Base-by-base conservation (phyloP, 2,797 vertebrate genomes). In the Xenopus petersii region DNA sequence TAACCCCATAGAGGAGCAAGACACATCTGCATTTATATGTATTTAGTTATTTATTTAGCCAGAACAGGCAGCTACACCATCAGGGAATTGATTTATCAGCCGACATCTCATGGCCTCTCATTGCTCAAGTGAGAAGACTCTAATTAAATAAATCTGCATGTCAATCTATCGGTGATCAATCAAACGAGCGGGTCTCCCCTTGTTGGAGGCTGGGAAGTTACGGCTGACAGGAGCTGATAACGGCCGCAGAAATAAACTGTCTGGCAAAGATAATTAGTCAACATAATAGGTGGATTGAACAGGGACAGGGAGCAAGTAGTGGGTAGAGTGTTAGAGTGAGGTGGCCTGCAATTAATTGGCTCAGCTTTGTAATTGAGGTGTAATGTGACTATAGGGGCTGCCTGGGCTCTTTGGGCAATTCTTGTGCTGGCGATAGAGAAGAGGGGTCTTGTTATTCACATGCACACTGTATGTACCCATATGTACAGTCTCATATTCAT, bases 61-160 rank as follows among this genome's bases (percentile, higher is more conserved):
- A 36, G 33, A 36, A 6, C 33, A 4, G 33, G 33, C 33, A 36
- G 33, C 33, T 36, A 36, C 3, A 36, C 6, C 33, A 4, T 36
- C 33, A 36, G 33, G 33, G 33, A 36, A 36, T 36, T 36, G 33
- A 36, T 36, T 36, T 36, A 36, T 36, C 33, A 36, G 33, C 33
- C 33, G 33, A 0, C 3, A 88, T 87, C 86, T 89, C 88, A 89
- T 92, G 93, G 93, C 93, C 67, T 74, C 92, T 92, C 89, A 89
- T 91, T 88, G 90, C 92, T 93, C 87, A 90, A 93, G 91, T 92
- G 91, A 92, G 89, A 89, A 89, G 86, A 91, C 91, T 92, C 91
- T 93, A 94, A 95, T 94, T 93, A 91, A 93, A 94, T 93, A 91
- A 94, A 93, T 94, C 92, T 92, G 87, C 90, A 90, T 91, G 91